A percentile compares a stretch with the other conserved stretches of the same genome.
Conservation (phyloP, 2,888 invertebrate species). For the Tetramorium bicarinatum region DNA sequence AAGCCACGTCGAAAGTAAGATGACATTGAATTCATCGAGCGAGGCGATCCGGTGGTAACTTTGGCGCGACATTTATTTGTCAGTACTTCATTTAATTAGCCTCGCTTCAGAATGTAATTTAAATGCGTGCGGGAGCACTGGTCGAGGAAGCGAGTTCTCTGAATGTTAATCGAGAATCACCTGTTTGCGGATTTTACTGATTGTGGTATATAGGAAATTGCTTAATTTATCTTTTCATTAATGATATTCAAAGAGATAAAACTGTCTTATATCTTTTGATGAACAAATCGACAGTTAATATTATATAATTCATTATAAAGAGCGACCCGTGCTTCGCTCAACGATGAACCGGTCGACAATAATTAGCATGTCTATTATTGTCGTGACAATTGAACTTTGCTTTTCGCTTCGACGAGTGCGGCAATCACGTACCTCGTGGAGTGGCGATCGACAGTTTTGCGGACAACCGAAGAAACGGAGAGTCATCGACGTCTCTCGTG, state of each 20-base stretch:
- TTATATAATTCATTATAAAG: neutral
- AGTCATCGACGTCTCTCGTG: slow-evolving; percentile 42
- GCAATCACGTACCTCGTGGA: slow-evolving; percentile 16
- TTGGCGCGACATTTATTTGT: slow-evolving; percentile 19
- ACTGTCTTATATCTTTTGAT: neutral
- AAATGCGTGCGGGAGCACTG: neutral
- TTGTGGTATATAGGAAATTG: neutral
- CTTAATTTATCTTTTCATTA: neutral
- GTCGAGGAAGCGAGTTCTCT: neutral
- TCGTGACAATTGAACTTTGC: neutral
- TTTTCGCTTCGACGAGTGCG: neutral
- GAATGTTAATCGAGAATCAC: neutral
- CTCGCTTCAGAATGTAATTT: neutral
- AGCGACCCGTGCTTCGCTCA: neutral
- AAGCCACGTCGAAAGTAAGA: neutral
- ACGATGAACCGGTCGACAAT: neutral
- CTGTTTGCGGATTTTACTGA: neutral
- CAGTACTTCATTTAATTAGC: neutral
- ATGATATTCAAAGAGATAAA: neutral
- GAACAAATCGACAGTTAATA: neutral
- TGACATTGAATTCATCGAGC: slow-evolving; percentile 49
- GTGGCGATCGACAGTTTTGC: slow-evolving; percentile 2
- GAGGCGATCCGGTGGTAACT: neutral
- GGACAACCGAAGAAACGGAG: slow-evolving; percentile 20
- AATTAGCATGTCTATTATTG: neutral